Percentiles rank a stretch among this genome's conserved stretches.
phyloP scores from a whole-genome alignment of 2,797 vertebrate genomes.

The Catharus ustulatus region DNA sequence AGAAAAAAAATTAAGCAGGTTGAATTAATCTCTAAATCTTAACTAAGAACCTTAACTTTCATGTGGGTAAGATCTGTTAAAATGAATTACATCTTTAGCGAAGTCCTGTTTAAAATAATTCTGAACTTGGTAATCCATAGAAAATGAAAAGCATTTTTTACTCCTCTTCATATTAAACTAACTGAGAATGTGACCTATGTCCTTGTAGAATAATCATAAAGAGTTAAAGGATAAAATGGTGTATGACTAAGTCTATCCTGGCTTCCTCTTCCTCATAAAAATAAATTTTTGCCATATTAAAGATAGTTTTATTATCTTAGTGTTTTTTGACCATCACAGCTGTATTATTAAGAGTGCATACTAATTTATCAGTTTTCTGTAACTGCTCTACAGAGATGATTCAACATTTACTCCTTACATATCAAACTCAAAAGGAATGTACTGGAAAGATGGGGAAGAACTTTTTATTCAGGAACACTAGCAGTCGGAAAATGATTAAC shows the following conservation, averaged over 20 bases:
- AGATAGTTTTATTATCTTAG: not conserved
- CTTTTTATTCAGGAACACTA: not conserved
- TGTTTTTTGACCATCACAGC: not conserved
- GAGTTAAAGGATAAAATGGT: not conserved
- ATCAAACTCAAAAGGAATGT: rapidly evolving
- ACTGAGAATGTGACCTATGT: not conserved
- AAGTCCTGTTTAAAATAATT: not conserved
- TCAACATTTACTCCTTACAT: not conserved
- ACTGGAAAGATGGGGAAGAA: not conserved
- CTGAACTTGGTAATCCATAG: not conserved
- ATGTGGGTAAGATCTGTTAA: not conserved
- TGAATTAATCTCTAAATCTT: not conserved
- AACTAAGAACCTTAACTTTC: not conserved
- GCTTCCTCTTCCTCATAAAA: not conserved
- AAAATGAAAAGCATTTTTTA: not conserved
- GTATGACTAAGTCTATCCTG: not conserved
- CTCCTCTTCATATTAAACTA: not conserved
- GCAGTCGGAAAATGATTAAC: rapidly evolving
- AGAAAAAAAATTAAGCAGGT: not conserved
- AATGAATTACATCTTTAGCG: not conserved
- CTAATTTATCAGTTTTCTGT: not conserved
- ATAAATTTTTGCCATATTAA: not conserved
- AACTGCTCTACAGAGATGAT: not conserved
- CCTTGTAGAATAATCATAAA: not conserved
- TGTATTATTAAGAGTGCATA: not conserved